Base-by-base conservation (phyloP, 1,140 invertebrate species). In the Drosophila takahashii region DNA sequence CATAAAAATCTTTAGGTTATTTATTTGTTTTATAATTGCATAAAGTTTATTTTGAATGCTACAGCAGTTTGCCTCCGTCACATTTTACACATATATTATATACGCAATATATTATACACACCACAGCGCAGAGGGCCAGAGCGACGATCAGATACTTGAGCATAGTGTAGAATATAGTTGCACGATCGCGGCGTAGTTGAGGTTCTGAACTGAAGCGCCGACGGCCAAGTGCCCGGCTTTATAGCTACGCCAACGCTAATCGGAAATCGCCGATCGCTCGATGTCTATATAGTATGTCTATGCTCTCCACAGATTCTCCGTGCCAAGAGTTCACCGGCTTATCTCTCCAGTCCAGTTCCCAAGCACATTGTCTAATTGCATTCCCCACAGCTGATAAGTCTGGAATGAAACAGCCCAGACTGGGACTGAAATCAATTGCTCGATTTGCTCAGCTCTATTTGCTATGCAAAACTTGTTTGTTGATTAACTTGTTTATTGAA, bases 271-370 rank as follows among this genome's bases (percentile, higher is more conserved):
- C 0, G 48, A 47, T 36, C 47, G 51, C 32, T 29, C 47, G 27
- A 32, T 61, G 34, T 27, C 39, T 16, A 53, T 50, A 22, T 22
- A 22, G 22, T 22, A 9, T 39, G 15, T 11, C 9, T 36, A 16
- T 47, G 57, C 45, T 72, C 45, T 56, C 48, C 15, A 4, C 54
- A 60, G 45, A 42, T 11, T 61, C 79, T 77, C 36, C 64, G 57
- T 71, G 84, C 73, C 84, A 89, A 79, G 58, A 77, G 84, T 89
- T 87, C 84, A 89, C 41, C 41, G 65, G 77, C 45, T 42, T 39
- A 26, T 29, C 26, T 15, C 32, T 7, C 34, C 47, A 34, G 45
- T 26, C 39, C 39, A 57, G 26, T 22, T 26, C 37, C 44, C 36
- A 51, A 34, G 18, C 56, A 34, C 39, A 45, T 39, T 58, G 34